A percentile compares a stretch with the other conserved stretches of the same genome.
These are phyloP conservation scores for Cyphomyrus plagiostoma DNA, from an alignment of 2,113 vertebrate species.

Conservation along the genomic window DNA sequence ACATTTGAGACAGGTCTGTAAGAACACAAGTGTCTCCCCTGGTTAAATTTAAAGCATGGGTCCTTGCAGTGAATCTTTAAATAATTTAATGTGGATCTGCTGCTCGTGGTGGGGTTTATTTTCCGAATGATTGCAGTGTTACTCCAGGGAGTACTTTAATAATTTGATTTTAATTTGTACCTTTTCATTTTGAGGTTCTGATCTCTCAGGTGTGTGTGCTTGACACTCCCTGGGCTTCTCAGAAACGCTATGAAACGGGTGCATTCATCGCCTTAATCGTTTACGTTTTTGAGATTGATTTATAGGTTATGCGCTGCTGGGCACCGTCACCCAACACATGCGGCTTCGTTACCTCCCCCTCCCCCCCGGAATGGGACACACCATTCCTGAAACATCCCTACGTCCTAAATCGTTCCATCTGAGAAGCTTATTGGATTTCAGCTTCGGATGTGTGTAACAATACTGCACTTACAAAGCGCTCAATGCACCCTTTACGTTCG, in stretches of 20 bases:
- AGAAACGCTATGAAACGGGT: not conserved
- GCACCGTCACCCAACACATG: not conserved
- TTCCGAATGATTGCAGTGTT: not conserved
- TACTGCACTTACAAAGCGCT: not conserved
- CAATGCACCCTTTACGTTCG: not conserved
- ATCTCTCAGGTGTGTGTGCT: not conserved
- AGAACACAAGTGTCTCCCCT: not conserved
- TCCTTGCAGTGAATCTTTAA: not conserved
- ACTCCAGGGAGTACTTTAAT: not conserved
- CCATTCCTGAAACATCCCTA: not conserved
- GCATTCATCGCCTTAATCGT: not conserved
- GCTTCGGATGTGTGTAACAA: not conserved
- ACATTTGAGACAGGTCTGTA: not conserved
- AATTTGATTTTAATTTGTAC: not conserved
- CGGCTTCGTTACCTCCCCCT: not conserved
- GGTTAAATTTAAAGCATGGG: not conserved
- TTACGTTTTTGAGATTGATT: not conserved
- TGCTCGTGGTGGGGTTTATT: not conserved
- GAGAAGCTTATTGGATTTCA: not conserved
- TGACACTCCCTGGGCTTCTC: not conserved
- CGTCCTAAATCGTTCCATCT: not conserved
- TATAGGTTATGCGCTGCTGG: not conserved
- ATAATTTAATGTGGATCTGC: not conserved
- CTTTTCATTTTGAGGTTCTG: not conserved
- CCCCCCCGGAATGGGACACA: not conserved